These are phyloP conservation scores for Diabrotica undecimpunctata DNA, from an alignment of 1,140 invertebrate genomes.

Conservation along the genomic window DNA sequence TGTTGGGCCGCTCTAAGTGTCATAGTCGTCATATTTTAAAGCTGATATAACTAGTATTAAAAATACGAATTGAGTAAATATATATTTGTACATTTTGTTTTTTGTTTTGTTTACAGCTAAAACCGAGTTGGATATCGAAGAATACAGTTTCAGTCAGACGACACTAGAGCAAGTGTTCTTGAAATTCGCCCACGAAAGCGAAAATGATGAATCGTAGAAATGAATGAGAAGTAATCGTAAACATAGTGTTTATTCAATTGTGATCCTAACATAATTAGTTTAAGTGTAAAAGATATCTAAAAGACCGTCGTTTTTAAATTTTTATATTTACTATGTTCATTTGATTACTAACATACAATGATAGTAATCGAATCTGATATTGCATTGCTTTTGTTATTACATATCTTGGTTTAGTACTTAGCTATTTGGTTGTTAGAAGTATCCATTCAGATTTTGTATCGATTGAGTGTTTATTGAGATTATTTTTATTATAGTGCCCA, in stretches of 20 bases:
- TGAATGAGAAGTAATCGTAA: background rate
- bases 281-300: background rate
- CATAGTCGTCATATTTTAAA: too few relatives aligned
- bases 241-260: slow-evolving; percentile 1
- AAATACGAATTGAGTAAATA: too few relatives aligned
- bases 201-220: slow-evolving; percentile 31
- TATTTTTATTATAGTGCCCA: too few relatives aligned
- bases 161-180: slow-evolving; percentile 83
- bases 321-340: slow-evolving; percentile 3
- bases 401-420: too few relatives aligned
- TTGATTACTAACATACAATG: background rate
- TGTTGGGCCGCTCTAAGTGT: too few relatives aligned
- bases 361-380: too few relatives aligned
- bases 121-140: slow-evolving; percentile 67
- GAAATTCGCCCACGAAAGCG: slow-evolving; percentile 77
- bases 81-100: too few relatives aligned
- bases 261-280: background rate
- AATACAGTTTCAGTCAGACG: slow-evolving; percentile 83
- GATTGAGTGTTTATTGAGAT: too few relatives aligned
- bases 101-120: slow-evolving; percentile 64
- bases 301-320: background rate
- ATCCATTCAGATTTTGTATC: too few relatives aligned
- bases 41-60: too few relatives aligned
- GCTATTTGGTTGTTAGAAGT: too few relatives aligned
- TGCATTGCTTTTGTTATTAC: too few relatives aligned